phyloP scores from a whole-genome alignment of 1,140 invertebrate genomes.

The Eubasilissa regina region DNA sequence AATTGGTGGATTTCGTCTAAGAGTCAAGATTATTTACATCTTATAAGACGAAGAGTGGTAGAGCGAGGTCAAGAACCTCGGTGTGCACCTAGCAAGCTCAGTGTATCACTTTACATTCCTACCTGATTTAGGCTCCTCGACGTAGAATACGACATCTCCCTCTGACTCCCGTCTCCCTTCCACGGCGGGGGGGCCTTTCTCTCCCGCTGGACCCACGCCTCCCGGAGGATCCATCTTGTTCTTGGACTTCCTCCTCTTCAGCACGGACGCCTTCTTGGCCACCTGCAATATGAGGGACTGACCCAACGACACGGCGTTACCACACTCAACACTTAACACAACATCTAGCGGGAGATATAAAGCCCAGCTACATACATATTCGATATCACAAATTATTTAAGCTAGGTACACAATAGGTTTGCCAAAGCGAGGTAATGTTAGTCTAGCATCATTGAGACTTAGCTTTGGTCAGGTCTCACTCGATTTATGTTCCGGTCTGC shows the following conservation, averaged over 20 bases:
- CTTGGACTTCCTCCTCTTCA: constrained; percentile 80
- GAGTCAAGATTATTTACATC: too few species aligned
- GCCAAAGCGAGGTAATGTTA: too few species aligned
- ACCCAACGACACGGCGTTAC: constrained; percentile 64
- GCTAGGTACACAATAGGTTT: too few species aligned
- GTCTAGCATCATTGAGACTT: too few species aligned
- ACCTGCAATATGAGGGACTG: constrained; percentile 82
- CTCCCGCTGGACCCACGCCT: constrained; percentile 60
- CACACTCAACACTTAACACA: constrained; percentile 61
- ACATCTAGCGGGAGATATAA: constrained; percentile 47
- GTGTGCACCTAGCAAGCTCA: too few species aligned
- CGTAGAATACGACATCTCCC: constrained; percentile 80
- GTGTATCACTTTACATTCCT: neutral
- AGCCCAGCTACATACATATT: constrained; percentile 11
- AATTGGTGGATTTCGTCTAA: too few species aligned
- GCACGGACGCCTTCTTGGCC: constrained; percentile 81
- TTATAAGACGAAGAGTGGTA: too few species aligned
- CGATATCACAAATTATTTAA: too few species aligned
- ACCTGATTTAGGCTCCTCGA: constrained; percentile 80
- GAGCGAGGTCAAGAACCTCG: too few species aligned
- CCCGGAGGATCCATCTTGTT: constrained; percentile 77
- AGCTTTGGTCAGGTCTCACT: too few species aligned
- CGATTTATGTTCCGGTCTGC: too few species aligned
- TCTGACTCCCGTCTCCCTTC: constrained; percentile 73
- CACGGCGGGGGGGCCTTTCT: constrained; percentile 54